Evolutionary conservation across 2,113 vertebrate species (phyloP), one percentile per base, ranked within the genome.

Genomic region (Piprites chloris): DNA sequence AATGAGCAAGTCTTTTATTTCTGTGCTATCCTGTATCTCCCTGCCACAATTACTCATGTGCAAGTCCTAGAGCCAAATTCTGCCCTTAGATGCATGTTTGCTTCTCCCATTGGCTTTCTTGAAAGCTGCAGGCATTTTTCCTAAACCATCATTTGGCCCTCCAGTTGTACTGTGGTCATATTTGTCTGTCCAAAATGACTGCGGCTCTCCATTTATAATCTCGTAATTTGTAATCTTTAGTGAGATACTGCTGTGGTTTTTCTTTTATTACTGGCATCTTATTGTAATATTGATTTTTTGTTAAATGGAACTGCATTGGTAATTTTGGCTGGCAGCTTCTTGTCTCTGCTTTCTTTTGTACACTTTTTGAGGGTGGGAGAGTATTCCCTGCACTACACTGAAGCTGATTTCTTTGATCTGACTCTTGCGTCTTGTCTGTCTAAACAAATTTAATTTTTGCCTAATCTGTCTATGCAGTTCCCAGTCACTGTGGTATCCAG

Each of bases 251-350:
- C 87, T 91, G 89, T 6, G 75, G 80, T 89, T 92, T 94, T 92
- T 93, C 93, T 97, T 96, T 93, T 92, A 93, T 94, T 92, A 93
- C 93, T 94, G 87, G n/a, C 90, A 95, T 95, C 93, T 95, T 94
- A 95, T 92, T 95, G 90, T 96, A 97, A 97, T 97, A 97, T 90
- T 89, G 94, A 95, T 96, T 95, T 97, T 91, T 96, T 95, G 88
- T 97, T 94, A 93, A 96, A 96, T 93, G 74, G 92, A 91, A 79
- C 83, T 92, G 88, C 86, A 77, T 58, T 96, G 90, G 94, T 95
- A 94, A 96, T 97, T 97, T 96, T 95, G 88, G 92, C 69, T 89
- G 87, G 83, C 90, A 92, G 95, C 41, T 95, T 87, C 89, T 96
- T 89, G 79, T 0, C 68, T 93, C 92, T 90, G 53, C 77, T 94